Base-by-base conservation (phyloP, 2,888 invertebrate genomes). In the Atrina japonica region DNA sequence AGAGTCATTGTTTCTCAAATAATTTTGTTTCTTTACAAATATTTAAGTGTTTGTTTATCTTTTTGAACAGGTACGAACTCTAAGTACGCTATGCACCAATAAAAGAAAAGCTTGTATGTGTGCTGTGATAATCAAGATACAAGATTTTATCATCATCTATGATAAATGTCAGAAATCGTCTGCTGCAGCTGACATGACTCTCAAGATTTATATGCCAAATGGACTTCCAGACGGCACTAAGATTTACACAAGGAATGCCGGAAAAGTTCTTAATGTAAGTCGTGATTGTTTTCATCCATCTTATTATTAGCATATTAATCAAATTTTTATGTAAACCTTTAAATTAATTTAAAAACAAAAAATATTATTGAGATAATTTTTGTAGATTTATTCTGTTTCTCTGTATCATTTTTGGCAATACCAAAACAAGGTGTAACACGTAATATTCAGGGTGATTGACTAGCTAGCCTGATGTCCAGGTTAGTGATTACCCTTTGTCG, bases 101-200 rank as follows among this genome's bases (percentile, higher is more conserved):
- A 27, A 30, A n/a, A 14, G 50, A 21, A 47, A 18, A 1, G 25
- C 83, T 1, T 86, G 87, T 70, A 82, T 77, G 43, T 87, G 87
- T 78, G 85, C 76, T 27, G 74, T 81, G n/a, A 81, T 84, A 66
- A 80, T 83, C 18, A 78, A 72, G 67, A 78, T 78, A 11, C 84
- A 82, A 14, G 82, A 86, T 78, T 85, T 86, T 70, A 81, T 85
- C 60, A 80, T 85, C 58, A 64, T 85, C 6, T 29, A 86, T 3
- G 84, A 86, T 41, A 68, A 76, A 14, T 87, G 86, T 70, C 75
- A 73, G 25, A 47, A 70, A 9, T 45, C 30, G 5, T 66, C 69
- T n/a, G 66, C 70, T 14, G 45, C 30, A 9, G 45, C 47, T 16
- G 52, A 65, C 9, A 29, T 73, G 6, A 70, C 70, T n/a, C 60